Percentiles rank a stretch among this genome's conserved stretches.
phyloP scores from a whole-genome alignment of 1,140 invertebrate genomes.

The Hylaeus volcanicus region DNA sequence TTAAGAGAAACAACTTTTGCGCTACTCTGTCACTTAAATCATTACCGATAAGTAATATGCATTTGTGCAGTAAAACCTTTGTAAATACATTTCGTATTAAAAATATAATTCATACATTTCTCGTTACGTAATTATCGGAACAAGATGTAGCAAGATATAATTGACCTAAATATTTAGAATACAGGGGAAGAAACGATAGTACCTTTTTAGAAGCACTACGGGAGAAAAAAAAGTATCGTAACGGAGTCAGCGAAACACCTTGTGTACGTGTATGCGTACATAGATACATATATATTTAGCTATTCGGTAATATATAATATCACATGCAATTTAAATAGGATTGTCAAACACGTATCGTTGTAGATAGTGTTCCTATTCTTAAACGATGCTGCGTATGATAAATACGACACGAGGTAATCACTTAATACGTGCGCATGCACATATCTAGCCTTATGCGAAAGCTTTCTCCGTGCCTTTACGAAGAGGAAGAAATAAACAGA shows the following conservation, averaged over 20 bases:
- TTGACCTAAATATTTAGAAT: too few species aligned
- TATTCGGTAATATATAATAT: slow-evolving; percentile 69
- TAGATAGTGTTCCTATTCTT: slow-evolving; percentile 60
- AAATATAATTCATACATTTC: background rate
- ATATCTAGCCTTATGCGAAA: slow-evolving; percentile 7
- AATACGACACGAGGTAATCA: slow-evolving; percentile 45
- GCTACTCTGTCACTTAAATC: too few species aligned
- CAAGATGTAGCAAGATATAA: too few species aligned
- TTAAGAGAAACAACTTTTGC: too few species aligned
- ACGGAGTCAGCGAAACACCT: background rate
- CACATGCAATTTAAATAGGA: slow-evolving; percentile 78
- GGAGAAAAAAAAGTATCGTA: background rate
- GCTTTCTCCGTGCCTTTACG: background rate
- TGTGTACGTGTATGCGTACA: slow-evolving; percentile 46
- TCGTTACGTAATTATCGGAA: too few species aligned
- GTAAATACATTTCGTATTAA: background rate
- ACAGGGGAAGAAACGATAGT: too few species aligned
- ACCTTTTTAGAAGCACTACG: too few species aligned
- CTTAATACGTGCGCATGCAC: slow-evolving; percentile 27
- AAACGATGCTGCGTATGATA: slow-evolving; percentile 32
- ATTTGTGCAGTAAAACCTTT: too few species aligned
- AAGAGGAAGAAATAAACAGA: background rate
- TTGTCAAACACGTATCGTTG: slow-evolving; percentile 76
- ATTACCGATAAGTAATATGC: too few species aligned
- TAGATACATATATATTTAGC: slow-evolving; percentile 42